These are phyloP conservation scores for Lepus townsendii DNA, from an alignment of 2,797 vertebrate genomes.

Conservation along the genomic window DNA sequence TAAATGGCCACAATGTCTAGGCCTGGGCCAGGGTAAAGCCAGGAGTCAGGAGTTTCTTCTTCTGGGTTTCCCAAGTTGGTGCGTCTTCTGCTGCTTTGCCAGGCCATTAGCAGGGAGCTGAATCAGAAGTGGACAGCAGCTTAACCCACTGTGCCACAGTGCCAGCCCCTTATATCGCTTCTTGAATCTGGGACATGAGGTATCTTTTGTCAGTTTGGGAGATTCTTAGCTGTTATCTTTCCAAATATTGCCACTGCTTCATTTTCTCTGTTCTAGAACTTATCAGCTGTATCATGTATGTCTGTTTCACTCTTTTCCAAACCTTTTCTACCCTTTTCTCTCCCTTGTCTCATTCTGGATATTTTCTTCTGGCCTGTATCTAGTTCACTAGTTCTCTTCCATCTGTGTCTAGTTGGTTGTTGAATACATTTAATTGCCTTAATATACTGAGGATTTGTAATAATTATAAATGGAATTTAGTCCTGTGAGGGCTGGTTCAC, in stretches of 20 bases:
- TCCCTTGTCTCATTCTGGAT: background rate
- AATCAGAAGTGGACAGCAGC: too few species aligned
- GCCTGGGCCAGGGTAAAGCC: too few species aligned
- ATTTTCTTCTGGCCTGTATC: background rate
- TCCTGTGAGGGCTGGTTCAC: background rate
- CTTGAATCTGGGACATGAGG: background rate
- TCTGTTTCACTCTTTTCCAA: background rate
- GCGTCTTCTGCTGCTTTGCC: too few species aligned
- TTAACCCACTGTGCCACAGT: too few species aligned
- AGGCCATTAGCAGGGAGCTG: too few species aligned
- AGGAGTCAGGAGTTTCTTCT: too few species aligned
- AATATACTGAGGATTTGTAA: background rate
- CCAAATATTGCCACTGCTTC: slow-evolving; percentile 8
- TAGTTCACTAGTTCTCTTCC: background rate
- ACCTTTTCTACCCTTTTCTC: background rate
- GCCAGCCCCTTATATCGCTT: background rate
- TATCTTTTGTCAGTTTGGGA: slow-evolving; percentile 21
- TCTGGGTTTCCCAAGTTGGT: too few species aligned
- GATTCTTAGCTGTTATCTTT: slow-evolving; percentile 18
- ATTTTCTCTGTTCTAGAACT: background rate
- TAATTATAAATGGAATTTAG: background rate
- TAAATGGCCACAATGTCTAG: too few species aligned
- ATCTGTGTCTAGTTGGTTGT: background rate
- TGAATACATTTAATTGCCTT: background rate
- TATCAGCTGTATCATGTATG: background rate